These are phyloP conservation scores for Nyctalus aviator DNA, from an alignment of 2,797 vertebrate genomes.

Conservation along the genomic window DNA sequence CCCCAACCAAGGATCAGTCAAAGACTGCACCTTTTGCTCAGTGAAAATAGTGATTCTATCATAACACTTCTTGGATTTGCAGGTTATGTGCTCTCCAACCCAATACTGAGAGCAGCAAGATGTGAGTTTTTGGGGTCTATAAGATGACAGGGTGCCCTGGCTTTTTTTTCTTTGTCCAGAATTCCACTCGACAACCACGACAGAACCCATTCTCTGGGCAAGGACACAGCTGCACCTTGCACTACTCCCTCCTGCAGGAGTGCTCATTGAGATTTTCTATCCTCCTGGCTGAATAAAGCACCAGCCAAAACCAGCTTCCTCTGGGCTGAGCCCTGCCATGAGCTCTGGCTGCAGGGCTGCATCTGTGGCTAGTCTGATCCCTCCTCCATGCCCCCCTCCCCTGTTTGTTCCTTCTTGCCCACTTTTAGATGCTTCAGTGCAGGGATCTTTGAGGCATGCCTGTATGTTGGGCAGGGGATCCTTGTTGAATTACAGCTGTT, in stretches of 20 bases:
- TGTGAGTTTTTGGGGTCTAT: background rate
- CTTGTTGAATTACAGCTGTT: background rate
- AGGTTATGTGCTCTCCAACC: background rate
- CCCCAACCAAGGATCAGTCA: background rate
- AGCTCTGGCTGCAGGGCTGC: background rate
- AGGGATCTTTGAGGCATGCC: background rate
- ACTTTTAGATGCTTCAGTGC: background rate
- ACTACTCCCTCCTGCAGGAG: background rate
- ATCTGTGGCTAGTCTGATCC: background rate
- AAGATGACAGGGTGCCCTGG: background rate
- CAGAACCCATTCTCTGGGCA: background rate
- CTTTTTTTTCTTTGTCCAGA: background rate
- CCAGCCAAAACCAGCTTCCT: background rate
- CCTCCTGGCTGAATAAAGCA: background rate
- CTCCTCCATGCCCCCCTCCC: background rate
- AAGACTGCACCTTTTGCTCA: background rate
- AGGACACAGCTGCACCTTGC: background rate
- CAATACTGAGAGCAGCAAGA: background rate
- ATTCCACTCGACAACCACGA: background rate
- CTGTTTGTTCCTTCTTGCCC: background rate
- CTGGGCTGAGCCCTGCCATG: background rate
- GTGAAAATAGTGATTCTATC: background rate
- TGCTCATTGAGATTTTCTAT: background rate
- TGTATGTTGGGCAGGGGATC: background rate
- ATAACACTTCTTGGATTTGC: background rate